Base-by-base conservation (phyloP, 2,888 invertebrate genomes). In the Ophioninae sp. region DNA sequence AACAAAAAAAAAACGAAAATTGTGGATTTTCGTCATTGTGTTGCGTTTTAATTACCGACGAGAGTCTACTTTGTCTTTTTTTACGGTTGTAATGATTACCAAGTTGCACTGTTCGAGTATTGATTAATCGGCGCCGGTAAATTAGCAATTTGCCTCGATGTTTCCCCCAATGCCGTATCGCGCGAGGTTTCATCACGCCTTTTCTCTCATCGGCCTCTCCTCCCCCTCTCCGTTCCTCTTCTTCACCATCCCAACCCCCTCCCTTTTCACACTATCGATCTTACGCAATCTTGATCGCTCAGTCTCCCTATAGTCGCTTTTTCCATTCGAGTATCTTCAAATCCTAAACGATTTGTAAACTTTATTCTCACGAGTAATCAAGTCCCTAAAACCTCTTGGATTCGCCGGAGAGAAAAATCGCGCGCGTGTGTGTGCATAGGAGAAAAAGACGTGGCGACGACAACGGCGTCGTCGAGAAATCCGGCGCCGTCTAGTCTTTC, bases 401-500 rank as follows among this genome's bases (percentile, higher is more conserved):
- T 71, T 68, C 58, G 37, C 22, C 23, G 13, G 68, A 69, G 58
- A 67, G 51, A 75, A 20, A 71, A 75, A 71, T 59, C 6, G 20
- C 22, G 23, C 20, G 65, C 13, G 39, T 7, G 41, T 72, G 65
- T 59, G 30, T 59, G 44, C 39, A 20, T 2, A 10, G 17, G 30
- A 37, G 59, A 17, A 65, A 74, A 61, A 71, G 64, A 59, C 64
- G 59, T 51, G 80, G 63, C 73, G 68, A 51, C 68, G 74, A 64
- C 72, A 67, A 74, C 81, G 78, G 61, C 58, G 76, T 75, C 81
- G 83, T 67, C 81, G 79, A 79, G 76, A 79, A 72, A 56, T 23
- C 68, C 63, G 84, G 84, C 84, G 84, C 84, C 84, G 84, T 84
- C 84, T 84, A 65, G 84, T 84, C 84, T 81, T 72, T 56, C 37